These are phyloP conservation scores for Catharus minimus DNA, from an alignment of 2,113 vertebrate species.

Conservation along the genomic window DNA sequence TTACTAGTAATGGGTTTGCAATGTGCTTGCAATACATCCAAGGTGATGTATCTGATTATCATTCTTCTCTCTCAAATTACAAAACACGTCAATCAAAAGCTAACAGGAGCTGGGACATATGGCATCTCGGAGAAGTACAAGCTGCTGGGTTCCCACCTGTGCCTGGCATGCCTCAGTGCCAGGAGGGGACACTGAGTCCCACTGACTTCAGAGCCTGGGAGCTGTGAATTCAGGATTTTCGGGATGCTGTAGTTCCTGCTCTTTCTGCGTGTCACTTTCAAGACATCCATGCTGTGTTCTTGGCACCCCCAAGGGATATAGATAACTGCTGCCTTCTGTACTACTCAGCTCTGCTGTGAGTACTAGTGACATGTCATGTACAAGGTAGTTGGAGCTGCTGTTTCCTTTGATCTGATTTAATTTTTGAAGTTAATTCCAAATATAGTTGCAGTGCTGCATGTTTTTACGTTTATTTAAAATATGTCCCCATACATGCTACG, in stretches of 20 bases:
- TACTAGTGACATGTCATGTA: background rate
- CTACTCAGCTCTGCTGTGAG: background rate
- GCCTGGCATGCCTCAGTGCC: background rate
- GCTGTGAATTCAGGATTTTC: background rate
- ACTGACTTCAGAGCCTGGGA: background rate
- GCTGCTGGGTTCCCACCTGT: background rate
- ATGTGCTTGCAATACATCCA: background rate
- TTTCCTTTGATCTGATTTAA: background rate
- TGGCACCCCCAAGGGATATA: background rate
- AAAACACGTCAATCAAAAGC: conserved; percentile 15
- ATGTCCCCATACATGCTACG: background rate
- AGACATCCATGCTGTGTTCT: background rate
- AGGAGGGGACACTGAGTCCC: background rate
- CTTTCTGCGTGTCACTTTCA: background rate
- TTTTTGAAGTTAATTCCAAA: background rate
- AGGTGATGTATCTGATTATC: background rate
- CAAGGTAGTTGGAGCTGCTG: background rate
- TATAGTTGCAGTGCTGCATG: background rate
- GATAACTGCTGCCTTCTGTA: background rate
- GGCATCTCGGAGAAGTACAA: background rate
- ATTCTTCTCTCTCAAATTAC: conserved; percentile 8
- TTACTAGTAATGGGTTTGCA: background rate
- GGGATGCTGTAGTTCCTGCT: background rate
- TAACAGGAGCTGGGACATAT: background rate
- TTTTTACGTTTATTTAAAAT: background rate